Base-by-base conservation (phyloP, 2,797 vertebrate species). In the Hoplostethus atlanticus region DNA sequence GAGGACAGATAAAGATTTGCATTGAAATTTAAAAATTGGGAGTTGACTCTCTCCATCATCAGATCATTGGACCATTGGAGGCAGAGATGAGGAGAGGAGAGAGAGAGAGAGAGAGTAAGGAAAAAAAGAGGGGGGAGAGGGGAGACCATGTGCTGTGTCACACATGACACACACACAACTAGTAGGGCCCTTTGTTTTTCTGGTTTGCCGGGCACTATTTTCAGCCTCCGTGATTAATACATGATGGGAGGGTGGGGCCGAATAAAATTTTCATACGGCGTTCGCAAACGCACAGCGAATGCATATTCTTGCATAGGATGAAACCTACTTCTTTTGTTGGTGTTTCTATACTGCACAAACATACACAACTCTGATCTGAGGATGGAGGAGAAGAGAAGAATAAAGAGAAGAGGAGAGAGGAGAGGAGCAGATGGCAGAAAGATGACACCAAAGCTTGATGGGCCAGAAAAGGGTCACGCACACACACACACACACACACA, bases 191-290 rank as follows among this genome's bases (percentile, higher is more conserved):
- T 80, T 86, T 89, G 87, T 89, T 87, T 93, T 91, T 91, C 88
- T 89, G 89, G 90, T 84, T 88, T 93, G 84, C 79, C 80, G 83
- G 58, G 78, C 42, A 66, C 91, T 94, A 93, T 93, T 95, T 94
- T 90, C 83, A 93, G 90, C 85, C 73, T 73, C 80, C 74, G 93
- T 94, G 89, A 93, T 93, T 94, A 93, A 95, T 92, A 92, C 90
- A 94, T 94, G 90, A 89, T 21, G 34, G 53, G 81, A 87, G 80
- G 87, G 87, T 75, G 84, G 84, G 83, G 73, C 68, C 17, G 64
- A 89, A 92, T 94, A 73, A 94, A 94, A 92, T 87, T 93, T 94
- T 92, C 81, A 93, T 90, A 80, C 75, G 52, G 66, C 61, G 78
- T 76, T 72, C 82, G 85, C 71, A 75, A 74, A 83, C 48, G 73